Conservation (phyloP, 2,888 invertebrate species). For the Agapostemon virescens region DNA sequence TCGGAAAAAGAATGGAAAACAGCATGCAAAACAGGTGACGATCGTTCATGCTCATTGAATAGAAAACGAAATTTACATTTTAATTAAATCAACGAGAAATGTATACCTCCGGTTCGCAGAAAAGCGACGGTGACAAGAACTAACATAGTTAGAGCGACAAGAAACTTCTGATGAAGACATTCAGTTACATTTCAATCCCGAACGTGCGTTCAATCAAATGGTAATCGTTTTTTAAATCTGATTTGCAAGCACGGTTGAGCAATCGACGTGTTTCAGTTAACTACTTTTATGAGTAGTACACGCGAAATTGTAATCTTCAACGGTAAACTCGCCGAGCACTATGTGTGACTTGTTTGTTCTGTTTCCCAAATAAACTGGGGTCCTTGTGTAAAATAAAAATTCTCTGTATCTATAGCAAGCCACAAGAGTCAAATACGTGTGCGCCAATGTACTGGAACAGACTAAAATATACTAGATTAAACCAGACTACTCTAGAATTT, state of each 20-base stretch:
- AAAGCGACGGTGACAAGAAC: background rate
- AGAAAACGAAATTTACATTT: constrained; percentile 4
- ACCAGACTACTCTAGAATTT: too few relatives aligned
- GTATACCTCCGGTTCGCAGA: background rate
- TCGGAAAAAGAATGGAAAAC: background rate
- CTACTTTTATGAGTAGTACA: background rate
- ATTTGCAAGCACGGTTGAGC: too few relatives aligned
- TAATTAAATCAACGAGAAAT: background rate
- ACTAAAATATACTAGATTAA: too few relatives aligned
- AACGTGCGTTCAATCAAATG: background rate
- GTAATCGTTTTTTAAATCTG: background rate
- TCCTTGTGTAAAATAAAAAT: too few relatives aligned
- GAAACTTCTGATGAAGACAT: background rate
- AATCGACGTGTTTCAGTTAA: background rate
- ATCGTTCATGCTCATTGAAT: background rate
- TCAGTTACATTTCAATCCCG: background rate
- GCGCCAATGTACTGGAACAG: too few relatives aligned
- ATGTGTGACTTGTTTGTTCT: too few relatives aligned
- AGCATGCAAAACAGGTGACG: constrained; percentile 3
- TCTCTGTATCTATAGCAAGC: too few relatives aligned
- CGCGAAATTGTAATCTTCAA: too few relatives aligned
- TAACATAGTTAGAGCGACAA: background rate
- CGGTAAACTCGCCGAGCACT: too few relatives aligned
- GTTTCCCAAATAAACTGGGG: too few relatives aligned
- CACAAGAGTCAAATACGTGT: too few relatives aligned